phyloP scores from a whole-genome alignment of 2,888 invertebrate species.

The Oscheius myriophilus region DNA sequence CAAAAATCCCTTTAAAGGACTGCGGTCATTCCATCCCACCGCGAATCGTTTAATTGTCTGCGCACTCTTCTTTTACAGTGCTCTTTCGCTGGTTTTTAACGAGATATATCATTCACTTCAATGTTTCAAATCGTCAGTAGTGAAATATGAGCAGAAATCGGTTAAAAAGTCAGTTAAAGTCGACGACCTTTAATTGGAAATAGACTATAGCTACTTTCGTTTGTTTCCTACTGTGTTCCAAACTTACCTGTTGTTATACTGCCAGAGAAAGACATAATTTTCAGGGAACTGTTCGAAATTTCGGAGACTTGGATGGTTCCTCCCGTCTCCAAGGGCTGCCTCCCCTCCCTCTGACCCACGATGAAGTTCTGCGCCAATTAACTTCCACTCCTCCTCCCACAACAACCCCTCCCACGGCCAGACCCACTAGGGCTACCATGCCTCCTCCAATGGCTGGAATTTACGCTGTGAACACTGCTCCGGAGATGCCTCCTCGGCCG shows the following conservation, averaged over 20 bases:
- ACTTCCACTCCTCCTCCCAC: constrained; percentile 18
- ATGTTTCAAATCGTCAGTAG: too few relatives aligned
- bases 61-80: too few relatives aligned
- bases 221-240: too few relatives aligned
- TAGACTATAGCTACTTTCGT: too few relatives aligned
- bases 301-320: constrained; percentile 19
- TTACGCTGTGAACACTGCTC: constrained; percentile 26
- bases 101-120: too few relatives aligned
- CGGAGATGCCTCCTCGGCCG: constrained; percentile 30
- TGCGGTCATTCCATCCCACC: too few relatives aligned
- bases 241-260: background rate
- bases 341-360: constrained; percentile 26
- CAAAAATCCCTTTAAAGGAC: too few relatives aligned
- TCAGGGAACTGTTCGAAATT: constrained; percentile 19
- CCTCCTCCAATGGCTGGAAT: constrained; percentile 11
- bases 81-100: too few relatives aligned
- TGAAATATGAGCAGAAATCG: too few relatives aligned
- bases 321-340: constrained; percentile 20
- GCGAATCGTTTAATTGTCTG: too few relatives aligned
- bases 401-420: constrained; percentile 20
- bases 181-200: too few relatives aligned
- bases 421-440: constrained; percentile 21
- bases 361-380: constrained; percentile 26
- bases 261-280: constrained; percentile 1
- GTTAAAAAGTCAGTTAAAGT: too few relatives aligned